Evolutionary conservation across 2,797 vertebrate species (phyloP).

Genomic region (Trematomus bernacchii): DNA sequence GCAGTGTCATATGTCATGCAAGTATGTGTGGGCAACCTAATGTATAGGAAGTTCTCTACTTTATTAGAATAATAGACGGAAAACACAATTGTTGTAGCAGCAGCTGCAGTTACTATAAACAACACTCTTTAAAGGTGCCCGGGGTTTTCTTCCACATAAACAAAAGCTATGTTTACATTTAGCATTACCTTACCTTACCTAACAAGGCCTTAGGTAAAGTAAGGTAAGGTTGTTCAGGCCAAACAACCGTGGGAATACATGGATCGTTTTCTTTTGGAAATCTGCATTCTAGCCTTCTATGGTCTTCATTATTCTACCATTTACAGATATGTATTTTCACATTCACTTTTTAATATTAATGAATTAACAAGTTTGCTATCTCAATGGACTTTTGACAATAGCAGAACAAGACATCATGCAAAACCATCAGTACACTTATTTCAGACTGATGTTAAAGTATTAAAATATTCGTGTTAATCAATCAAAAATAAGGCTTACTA

Average conservation of each 20-base stretch:
- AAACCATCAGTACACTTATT: neutral
- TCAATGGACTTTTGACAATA: too few relatives aligned
- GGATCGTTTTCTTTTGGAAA: neutral
- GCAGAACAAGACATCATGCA: neutral
- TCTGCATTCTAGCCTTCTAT: neutral
- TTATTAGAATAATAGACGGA: neutral
- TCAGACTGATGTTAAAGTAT: neutral
- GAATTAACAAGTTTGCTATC: too few relatives aligned
- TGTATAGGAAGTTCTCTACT: neutral
- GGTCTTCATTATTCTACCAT: neutral
- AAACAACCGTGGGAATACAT: too few relatives aligned
- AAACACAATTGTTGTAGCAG: neutral
- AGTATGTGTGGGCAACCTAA: constrained; percentile 14
- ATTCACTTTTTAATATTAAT: too few relatives aligned
- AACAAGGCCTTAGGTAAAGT: too few relatives aligned
- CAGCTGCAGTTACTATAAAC: neutral
- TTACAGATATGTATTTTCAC: neutral
- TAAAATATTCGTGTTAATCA: neutral
- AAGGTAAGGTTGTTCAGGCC: too few relatives aligned
- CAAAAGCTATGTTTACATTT: neutral
- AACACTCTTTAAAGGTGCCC: neutral
- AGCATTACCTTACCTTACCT: neutral
- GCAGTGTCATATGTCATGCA: constrained; percentile 59
- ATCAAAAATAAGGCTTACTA: neutral
- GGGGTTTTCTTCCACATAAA: neutral